phyloP scores from a whole-genome alignment of 1,140 invertebrate species.

The Meloidogyne exigua region DNA sequence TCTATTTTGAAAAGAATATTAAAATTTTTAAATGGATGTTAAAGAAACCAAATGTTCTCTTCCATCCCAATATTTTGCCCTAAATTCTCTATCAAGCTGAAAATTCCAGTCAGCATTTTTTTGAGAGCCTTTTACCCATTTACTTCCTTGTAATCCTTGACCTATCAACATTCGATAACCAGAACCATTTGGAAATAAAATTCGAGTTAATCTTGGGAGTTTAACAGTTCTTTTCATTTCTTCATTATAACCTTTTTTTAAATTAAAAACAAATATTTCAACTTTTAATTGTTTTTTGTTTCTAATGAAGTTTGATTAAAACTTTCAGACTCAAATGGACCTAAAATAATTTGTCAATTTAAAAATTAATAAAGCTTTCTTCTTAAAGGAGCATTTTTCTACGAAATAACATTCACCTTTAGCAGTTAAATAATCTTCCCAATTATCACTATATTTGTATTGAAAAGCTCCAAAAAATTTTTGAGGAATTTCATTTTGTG shows the following conservation, averaged over 20 bases:
- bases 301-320: too few species aligned
- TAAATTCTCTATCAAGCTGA: constrained; percentile 43
- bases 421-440: constrained; percentile 20
- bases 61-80: constrained; percentile 54
- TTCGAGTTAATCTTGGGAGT: constrained; percentile 9
- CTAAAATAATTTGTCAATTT: too few species aligned
- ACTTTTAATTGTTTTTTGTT: too few species aligned
- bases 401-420: constrained; percentile 1
- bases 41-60: constrained; percentile 45
- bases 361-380: too few species aligned
- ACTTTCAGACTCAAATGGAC: too few species aligned
- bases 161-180: constrained; percentile 25
- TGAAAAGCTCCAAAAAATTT: constrained; percentile 24
- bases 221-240: neutral
- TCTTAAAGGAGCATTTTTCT: too few species aligned
- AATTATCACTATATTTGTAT: constrained; percentile 14
- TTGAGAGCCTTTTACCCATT: constrained; percentile 19
- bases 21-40: neutral
- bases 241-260: constrained; percentile 12
- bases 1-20: constrained; percentile 30
- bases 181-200: constrained; percentile 16
- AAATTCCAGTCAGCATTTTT: constrained; percentile 49
- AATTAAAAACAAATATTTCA: too few species aligned
- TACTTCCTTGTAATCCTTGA: constrained; percentile 9
- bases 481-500: constrained; percentile 10